Evolutionary conservation across 2,113 vertebrate species (phyloP).

Genomic region (Myrmecophaga tridactyla): DNA sequence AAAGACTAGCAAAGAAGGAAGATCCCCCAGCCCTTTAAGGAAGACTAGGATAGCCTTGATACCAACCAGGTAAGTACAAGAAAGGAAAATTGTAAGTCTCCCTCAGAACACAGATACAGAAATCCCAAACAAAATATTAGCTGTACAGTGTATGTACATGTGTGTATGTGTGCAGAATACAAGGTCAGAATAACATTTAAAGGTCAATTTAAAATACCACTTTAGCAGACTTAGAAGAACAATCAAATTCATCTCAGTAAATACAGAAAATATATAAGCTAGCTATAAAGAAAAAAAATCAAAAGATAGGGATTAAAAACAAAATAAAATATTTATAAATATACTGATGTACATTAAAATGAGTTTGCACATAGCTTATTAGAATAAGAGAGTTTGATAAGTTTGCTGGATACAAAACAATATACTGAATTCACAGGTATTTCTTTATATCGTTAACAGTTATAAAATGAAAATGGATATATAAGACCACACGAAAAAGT

Average conservation of each 20-base stretch:
- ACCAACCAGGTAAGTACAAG: not conserved
- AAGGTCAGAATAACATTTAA: conserved; percentile 8
- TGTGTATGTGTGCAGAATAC: not conserved
- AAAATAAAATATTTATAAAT: no score
- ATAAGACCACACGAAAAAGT: not conserved
- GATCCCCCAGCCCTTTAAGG: not conserved
- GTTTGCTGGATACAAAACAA: not conserved
- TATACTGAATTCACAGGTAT: not conserved
- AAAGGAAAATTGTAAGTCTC: not conserved
- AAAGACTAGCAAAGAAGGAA: not conserved
- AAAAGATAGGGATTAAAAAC: not conserved
- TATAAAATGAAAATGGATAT: not conserved
- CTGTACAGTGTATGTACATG: not conserved
- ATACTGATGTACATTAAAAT: not conserved
- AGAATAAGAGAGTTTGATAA: not conserved
- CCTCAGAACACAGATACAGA: not conserved
- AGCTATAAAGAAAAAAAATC: not conserved
- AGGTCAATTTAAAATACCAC: not conserved
- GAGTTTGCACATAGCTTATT: not conserved
- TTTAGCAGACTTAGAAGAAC: not conserved
- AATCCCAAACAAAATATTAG: no score
- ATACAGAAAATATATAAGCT: not conserved
- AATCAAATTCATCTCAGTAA: not conserved
- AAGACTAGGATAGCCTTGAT: not conserved
- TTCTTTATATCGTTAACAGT: not conserved